phyloP scores from a whole-genome alignment of 2,888 invertebrate species.

The Acanthosoma haemorrhoidale region DNA sequence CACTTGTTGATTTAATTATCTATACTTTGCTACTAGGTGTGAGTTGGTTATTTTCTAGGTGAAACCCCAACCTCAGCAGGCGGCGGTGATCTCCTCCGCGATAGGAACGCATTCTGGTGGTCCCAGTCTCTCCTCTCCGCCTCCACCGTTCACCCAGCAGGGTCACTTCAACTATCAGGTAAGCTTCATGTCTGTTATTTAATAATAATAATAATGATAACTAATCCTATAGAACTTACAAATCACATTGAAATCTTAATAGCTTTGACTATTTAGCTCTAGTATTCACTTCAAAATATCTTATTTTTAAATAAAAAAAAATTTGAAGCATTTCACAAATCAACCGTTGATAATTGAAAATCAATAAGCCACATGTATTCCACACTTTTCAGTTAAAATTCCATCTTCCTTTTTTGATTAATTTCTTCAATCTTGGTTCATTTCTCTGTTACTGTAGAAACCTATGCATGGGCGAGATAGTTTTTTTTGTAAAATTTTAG shows the following conservation, averaged over 20 bases:
- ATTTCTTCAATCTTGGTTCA: no score
- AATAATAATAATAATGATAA: neutral
- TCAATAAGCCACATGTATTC: no score
- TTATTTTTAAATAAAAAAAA: neutral
- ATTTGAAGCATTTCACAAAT: neutral
- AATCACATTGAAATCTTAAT: neutral
- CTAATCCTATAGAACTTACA: neutral
- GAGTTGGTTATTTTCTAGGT: conserved; percentile 53
- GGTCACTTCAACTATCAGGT: conserved; percentile 69
- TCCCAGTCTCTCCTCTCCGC: conserved; percentile 47
- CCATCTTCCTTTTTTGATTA: no score
- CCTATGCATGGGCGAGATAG: no score
- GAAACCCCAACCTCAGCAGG: conserved; percentile 77
- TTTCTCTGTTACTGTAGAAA: no score
- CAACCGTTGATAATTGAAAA: no score
- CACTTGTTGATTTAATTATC: neutral
- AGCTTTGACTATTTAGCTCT: neutral
- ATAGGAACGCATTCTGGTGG: conserved; percentile 46
- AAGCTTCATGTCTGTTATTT: conserved; percentile 41
- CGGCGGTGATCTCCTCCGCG: conserved; percentile 42
- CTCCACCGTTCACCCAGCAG: conserved; percentile 48
- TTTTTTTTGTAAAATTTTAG: no score
- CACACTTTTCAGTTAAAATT: no score
- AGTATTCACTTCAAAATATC: neutral
- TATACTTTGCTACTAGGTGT: no score